These are phyloP conservation scores for Epicauta chinensis DNA, from an alignment of 1,140 invertebrate genomes.

Conservation along the genomic window DNA sequence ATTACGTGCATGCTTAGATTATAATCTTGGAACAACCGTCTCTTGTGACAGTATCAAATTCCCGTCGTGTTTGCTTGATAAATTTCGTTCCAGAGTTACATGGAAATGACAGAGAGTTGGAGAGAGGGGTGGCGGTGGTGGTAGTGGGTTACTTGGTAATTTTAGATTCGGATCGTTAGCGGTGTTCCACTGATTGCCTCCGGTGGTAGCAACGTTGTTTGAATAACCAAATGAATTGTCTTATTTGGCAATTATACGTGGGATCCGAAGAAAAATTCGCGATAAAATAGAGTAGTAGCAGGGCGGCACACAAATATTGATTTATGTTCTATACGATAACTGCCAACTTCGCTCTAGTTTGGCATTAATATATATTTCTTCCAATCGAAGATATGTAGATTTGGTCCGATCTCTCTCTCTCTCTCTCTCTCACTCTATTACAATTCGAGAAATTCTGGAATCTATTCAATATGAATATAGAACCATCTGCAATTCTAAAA, in stretches of 20 bases:
- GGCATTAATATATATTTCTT: too few relatives aligned
- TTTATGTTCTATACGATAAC: conserved; percentile 10
- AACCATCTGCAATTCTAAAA: too few relatives aligned
- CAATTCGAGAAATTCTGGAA: too few relatives aligned
- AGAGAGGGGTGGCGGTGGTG: background rate
- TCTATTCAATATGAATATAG: too few relatives aligned
- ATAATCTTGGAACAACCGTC: background rate
- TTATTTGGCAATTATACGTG: conserved; percentile 12
- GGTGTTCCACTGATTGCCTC: conserved; percentile 15
- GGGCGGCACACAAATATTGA: conserved; percentile 4
- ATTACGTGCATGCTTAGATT: too few relatives aligned
- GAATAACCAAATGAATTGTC: conserved; percentile 18
- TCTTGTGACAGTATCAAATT: conserved; percentile 11
- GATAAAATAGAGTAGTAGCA: conserved; percentile 1
- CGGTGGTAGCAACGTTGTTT: conserved; percentile 13
- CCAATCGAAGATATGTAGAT: too few relatives aligned
- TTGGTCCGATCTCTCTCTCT: too few relatives aligned
- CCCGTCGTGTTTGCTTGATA: conserved; percentile 17
- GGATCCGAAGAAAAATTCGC: conserved; percentile 13
- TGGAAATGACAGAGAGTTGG: background rate
- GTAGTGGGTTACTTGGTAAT: too few relatives aligned
- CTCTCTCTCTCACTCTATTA: too few relatives aligned
- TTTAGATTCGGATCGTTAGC: conserved; percentile 17
- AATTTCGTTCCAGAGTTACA: conserved; percentile 9
- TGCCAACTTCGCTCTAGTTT: background rate